Conservation (phyloP, 1,140 invertebrate species). For the Magallana gigas region DNA sequence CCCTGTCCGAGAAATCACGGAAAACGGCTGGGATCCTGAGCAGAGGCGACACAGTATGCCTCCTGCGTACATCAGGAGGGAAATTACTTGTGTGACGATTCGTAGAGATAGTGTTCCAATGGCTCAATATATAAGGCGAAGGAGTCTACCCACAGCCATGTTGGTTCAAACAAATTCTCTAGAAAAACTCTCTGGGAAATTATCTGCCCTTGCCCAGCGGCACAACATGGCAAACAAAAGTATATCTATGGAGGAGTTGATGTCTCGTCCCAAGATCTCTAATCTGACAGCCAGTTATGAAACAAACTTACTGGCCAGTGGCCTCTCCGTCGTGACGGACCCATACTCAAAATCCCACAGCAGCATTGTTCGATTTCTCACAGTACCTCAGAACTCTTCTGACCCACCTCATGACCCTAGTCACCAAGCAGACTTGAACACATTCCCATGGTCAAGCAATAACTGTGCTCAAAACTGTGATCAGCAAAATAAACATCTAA, state of each 20-base stretch:
- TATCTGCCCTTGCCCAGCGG: constrained; percentile 43
- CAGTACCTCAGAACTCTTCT: constrained; percentile 29
- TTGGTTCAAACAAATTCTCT: constrained; percentile 62
- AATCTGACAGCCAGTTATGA: constrained; percentile 67
- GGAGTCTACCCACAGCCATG: constrained; percentile 63
- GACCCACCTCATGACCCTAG: constrained; percentile 26
- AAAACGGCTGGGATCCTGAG: constrained; percentile 44
- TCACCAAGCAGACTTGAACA: constrained; percentile 23
- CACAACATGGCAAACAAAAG: constrained; percentile 50
- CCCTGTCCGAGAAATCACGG: constrained; percentile 60
- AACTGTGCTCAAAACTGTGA: constrained; percentile 7
- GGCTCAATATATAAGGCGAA: constrained; percentile 55
- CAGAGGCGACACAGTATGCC: constrained; percentile 67
- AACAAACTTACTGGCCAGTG: constrained; percentile 55
- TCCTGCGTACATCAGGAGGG: constrained; percentile 62
- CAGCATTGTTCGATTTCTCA: constrained; percentile 46
- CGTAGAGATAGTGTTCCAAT: constrained; percentile 61
- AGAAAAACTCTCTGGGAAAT: constrained; percentile 56
- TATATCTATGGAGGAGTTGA: constrained; percentile 67
- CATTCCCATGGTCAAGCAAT: constrained; percentile 40
- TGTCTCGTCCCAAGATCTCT: constrained; percentile 67
- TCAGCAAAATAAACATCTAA: constrained; percentile 25
- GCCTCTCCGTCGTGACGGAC: constrained; percentile 43
- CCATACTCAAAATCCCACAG: constrained; percentile 38
- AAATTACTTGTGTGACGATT: constrained; percentile 66